Evolutionary conservation across 2,113 vertebrate genomes (phyloP).

Genomic region (Melozone crissalis): DNA sequence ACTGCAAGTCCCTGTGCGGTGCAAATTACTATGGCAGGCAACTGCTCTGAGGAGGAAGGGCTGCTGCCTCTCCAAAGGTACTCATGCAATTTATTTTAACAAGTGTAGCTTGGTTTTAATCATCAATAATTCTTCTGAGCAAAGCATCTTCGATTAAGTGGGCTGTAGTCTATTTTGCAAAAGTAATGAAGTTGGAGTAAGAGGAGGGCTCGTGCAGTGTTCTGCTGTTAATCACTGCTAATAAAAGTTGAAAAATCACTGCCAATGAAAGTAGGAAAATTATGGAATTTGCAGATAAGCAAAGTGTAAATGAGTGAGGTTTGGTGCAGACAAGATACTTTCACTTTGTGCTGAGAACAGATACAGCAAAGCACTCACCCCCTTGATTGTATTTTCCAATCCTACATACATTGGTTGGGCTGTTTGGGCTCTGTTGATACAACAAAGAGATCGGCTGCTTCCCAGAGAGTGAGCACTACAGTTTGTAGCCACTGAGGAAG

Average conservation of each 20-base stretch:
- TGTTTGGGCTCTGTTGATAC: not conserved
- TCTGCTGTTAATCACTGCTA: not conserved
- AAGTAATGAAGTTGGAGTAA: not conserved
- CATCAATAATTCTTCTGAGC: not conserved
- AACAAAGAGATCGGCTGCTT: not conserved
- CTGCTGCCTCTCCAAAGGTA: not conserved
- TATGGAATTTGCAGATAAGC: not conserved
- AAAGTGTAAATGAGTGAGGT: not conserved
- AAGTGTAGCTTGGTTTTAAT: slow-evolving; percentile 41
- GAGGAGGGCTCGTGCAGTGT: not conserved
- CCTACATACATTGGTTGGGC: rapidly evolving
- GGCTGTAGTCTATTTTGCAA: not conserved
- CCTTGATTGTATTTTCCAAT: not conserved
- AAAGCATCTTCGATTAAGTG: not conserved
- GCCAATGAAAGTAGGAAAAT: not conserved
- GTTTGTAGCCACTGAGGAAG: not conserved
- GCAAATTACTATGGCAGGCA: not conserved
- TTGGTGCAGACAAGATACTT: not conserved
- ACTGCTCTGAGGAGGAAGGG: rapidly evolving
- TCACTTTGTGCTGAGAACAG: not conserved
- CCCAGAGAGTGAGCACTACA: rapidly evolving
- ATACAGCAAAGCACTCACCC: not conserved
- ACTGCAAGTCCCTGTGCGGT: rapidly evolving
- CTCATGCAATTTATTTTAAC: not conserved
- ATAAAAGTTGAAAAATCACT: not conserved